Base-by-base conservation (phyloP, 2,888 invertebrate species). In the Thymelicus acteon region DNA sequence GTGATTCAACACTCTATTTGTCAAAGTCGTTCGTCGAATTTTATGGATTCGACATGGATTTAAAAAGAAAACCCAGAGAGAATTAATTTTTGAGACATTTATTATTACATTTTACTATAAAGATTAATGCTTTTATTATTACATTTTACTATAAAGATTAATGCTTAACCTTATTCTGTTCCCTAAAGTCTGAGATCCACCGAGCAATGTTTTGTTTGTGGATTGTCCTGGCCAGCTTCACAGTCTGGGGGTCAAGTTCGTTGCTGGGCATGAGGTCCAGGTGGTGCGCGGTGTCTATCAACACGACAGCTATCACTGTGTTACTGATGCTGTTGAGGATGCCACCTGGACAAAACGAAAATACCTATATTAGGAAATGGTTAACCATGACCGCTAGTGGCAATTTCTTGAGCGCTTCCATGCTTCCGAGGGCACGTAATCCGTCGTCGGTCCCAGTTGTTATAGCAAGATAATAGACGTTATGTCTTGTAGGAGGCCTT, bases 221-320 rank as follows among this genome's bases (percentile, higher is more conserved):
- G 64, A 95, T 92, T 54, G 94, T 84, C 61, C 97, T 93, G 0
- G 97, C 96, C 73, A 89, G 81, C 61, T 86, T 87, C 0, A 97
- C 96, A 0, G 95, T 94, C n/a, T 85, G 82, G 0, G 97, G 96
- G 87, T 97, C 97, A 3, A 88, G 84, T 0, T 92, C 86, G 84
- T 96, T 95, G 47, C 93, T 88, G 0, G 94, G 94, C 86, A 98
- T 95, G 75, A 98, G 94, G 88, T 98, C 98, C 68, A 98, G 91
- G 85, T 98, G 98, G 89, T 98, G 98, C 0, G 98, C 98, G 0
- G 96, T 96, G 85, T 97, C 96, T 0, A 97, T 95, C 74, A 98
- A 96, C 44, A 97, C 90, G 15, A 98, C 94, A 0, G 97, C 95
- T 15, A 95, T 85, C 0, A 97, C 94, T 0, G 95, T 93, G 6